Conservation (phyloP, 2,113 vertebrate genomes). For the Tautogolabrus adspersus region DNA sequence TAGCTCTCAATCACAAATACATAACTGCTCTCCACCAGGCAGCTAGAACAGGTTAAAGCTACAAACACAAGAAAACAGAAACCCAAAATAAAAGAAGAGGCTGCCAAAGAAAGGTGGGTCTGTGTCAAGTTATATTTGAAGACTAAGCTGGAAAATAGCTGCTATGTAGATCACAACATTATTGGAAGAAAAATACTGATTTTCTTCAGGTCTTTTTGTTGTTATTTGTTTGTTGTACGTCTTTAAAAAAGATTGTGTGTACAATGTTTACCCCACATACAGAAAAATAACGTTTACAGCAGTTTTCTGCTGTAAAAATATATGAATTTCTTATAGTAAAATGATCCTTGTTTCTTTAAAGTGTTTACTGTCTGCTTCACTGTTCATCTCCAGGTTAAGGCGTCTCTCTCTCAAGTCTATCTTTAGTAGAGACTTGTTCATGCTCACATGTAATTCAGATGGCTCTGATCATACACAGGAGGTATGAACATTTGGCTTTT, state of each 20-base stretch:
- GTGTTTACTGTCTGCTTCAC: neutral
- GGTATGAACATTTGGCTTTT: conserved; percentile 22
- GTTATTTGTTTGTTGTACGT: neutral
- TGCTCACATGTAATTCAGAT: conserved; percentile 13
- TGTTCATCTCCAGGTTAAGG: conserved; percentile 6
- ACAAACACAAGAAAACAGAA: neutral
- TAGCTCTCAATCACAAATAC: conserved; percentile 47
- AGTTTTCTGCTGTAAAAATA: neutral
- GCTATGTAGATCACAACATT: neutral
- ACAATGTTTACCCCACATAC: neutral
- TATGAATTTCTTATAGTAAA: neutral
- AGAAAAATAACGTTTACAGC: neutral
- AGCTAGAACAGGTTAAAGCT: conserved; percentile 3
- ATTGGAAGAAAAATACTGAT: neutral
- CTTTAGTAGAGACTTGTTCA: conserved; percentile 22
- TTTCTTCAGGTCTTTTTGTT: neutral
- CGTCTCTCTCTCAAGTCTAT: conserved; percentile 18
- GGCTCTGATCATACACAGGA: conserved; percentile 12
- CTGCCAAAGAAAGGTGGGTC: conserved; percentile 2
- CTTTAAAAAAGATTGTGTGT: neutral
- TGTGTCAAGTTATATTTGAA: neutral
- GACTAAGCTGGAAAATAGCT: neutral
- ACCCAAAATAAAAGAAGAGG: neutral
- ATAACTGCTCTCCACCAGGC: conserved; percentile 7
- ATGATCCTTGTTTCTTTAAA: no score